Evolutionary conservation across 1,140 invertebrate genomes (phyloP), one percentile per base, ranked within the genome.

Genomic region (Charaxes varanes): DNA sequence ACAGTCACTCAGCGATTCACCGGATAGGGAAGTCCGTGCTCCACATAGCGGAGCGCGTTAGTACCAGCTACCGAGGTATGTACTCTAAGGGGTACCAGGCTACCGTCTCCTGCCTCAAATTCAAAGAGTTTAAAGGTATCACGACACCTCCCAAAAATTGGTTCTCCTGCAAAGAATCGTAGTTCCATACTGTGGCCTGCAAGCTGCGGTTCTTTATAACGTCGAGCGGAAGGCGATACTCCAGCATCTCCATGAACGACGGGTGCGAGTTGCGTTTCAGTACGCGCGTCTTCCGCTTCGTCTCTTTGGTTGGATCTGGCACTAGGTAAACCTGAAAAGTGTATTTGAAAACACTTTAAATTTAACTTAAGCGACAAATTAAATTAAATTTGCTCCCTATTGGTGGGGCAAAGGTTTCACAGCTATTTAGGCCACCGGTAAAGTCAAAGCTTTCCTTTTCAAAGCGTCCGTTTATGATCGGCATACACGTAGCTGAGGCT

Each of bases 201-300:
- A 98, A 81, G 3, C 87, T 89, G 33, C 92, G 87, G 34, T 87
- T 84, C 53, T 89, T 87, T 1, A 98, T 87, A 17, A 93, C 89
- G 33, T 97, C 93, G 23, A 96, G 62, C 1, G 94, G 89, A 84
- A 97, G 89, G 50, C 94, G 87, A 65, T 97, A 98, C 61, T 95
- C 93, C 61, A 97, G 84, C 93, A 96, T 96, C 89, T 99, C 97
- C 95, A 99, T 98, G 82, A 97, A 99, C 13, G 95, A 97, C 4
- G 97, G 97, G 86, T 98, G 94, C 67, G 93, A 95, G 68, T 94
- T 97, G 59, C 92, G 91, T 53, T 93, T 92, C 1, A 97, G 90
- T 11, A 97, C 93, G 84, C 96, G 96, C 0, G 97, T 99, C 82
- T 99, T 99, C 6, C 95, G 86, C 84, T 99, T 99, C 14, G 97